A percentile compares a stretch with the other conserved stretches of the same genome.
Evolutionary conservation across 2,888 invertebrate genomes (phyloP).

Genomic region (Agonopterix heracliana): DNA sequence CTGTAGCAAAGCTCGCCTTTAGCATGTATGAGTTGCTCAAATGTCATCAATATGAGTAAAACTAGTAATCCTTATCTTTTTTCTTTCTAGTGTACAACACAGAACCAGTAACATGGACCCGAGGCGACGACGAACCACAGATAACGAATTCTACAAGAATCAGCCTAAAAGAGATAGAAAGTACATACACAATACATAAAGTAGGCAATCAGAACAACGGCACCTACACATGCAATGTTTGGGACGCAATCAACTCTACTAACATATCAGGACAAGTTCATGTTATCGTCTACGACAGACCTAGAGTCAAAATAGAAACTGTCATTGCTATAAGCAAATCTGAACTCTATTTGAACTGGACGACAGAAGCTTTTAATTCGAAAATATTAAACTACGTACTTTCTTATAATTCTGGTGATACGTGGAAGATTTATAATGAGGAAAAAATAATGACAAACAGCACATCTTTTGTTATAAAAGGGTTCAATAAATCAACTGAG

Average conservation of each 20-base stretch:
- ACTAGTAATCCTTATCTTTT: no score
- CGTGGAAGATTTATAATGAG: conserved; percentile 56
- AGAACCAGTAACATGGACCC: conserved; percentile 31
- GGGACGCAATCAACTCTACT: conserved; percentile 41
- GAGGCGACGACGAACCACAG: conserved; percentile 17
- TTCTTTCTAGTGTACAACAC: conserved; percentile 45
- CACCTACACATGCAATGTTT: conserved; percentile 51
- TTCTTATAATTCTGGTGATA: conserved; percentile 57
- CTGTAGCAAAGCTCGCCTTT: no score
- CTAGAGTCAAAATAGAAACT: conserved; percentile 82
- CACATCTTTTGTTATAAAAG: conserved; percentile 81
- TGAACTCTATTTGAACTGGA: conserved; percentile 89
- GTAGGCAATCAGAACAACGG: conserved; percentile 82
- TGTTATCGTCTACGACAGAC: conserved; percentile 80
- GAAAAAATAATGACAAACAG: conserved; percentile 78
- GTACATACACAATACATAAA: conserved; percentile 60
- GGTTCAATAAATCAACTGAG: conserved; percentile 78
- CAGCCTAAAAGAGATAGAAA: conserved; percentile 77
- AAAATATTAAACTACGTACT: conserved; percentile 78
- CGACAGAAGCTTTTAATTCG: conserved; percentile 84
- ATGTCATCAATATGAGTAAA: no score
- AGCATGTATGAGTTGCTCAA: no score
- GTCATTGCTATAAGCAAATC: conserved; percentile 85
- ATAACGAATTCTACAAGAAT: conserved; percentile 22
- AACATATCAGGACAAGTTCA: conserved; percentile 60